phyloP scores from a whole-genome alignment of 1,140 invertebrate genomes.

The Bemisia tabaci region DNA sequence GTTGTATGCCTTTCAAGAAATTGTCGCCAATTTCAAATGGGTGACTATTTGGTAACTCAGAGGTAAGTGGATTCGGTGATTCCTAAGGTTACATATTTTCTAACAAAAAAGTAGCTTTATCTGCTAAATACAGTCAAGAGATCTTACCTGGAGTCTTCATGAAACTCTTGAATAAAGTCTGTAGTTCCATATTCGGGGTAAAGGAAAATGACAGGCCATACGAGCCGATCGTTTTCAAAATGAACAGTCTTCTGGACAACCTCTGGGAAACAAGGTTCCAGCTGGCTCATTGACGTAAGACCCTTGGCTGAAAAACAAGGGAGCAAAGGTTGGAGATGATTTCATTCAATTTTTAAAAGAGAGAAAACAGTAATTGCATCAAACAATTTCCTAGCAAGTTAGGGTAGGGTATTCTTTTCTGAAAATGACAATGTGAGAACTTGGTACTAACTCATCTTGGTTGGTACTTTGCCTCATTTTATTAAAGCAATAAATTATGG shows the following conservation, averaged over 20 bases:
- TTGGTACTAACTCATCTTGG: too few relatives aligned
- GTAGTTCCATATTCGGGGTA: constrained; percentile 65
- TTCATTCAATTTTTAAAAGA: not conserved
- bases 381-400: too few relatives aligned
- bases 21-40: too few relatives aligned
- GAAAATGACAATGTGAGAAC: too few relatives aligned
- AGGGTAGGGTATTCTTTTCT: too few relatives aligned
- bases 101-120: constrained; percentile 1
- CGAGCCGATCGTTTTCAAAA: constrained; percentile 41
- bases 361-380: not conserved
- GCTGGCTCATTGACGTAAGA: constrained; percentile 25
- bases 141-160: constrained; percentile 51
- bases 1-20: too few relatives aligned
- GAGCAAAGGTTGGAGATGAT: not conserved
- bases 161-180: constrained; percentile 58
- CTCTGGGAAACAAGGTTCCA: constrained; percentile 47
- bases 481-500: too few relatives aligned
- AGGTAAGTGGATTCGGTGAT: too few relatives aligned
- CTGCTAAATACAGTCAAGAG: constrained; percentile 18
- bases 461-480: too few relatives aligned
- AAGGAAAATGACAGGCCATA: constrained; percentile 70
- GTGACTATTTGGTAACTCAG: too few relatives aligned
- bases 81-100: too few relatives aligned
- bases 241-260: constrained; percentile 42
- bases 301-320: constrained; percentile 4